Evolutionary conservation across 1,140 invertebrate genomes (phyloP), one percentile per base, ranked within the genome.

Genomic region (Gonatopus flavifemur): DNA sequence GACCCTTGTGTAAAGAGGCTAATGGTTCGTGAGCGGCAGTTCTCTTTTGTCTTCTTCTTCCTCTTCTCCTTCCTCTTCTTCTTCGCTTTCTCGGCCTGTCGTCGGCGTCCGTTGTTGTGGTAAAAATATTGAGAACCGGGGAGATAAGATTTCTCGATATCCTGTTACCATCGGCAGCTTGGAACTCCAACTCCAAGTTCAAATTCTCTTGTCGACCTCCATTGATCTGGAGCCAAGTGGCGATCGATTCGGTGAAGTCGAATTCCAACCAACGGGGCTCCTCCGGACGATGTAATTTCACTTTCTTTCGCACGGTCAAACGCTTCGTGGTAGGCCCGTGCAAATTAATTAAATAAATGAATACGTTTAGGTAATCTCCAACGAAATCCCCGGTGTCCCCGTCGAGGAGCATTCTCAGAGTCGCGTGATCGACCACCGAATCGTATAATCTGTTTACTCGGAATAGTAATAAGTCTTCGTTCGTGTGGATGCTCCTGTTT

Each of bases 251-350:
- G 0, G 81, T 83, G 1, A 81, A 71, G 57, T 85, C 83, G 4
- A 84, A 69, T 49, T 84, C 82, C 5, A 82, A 64, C 83, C 83
- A 84, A 42, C 56, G 53, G 0, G 69, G 32, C 7, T 50, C 48
- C 18, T 35, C 13, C 13, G 46, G 19, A 13, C 45, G 20, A 3
- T 32, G 9, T 4, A 31, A 37, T 13, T 44, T 39, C n/a, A 57
- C 19, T 31, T 13, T 58, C 18, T 24, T 22, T 3, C 37, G 49
- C 0, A 40, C 19, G 18, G 59, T 48, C 7, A 57, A 24, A 3
- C 38, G 18, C 25, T 37, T 36, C 7, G 47, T 48, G n/a, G 25
- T 19, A 21, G 18, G 41, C n/a, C 6, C 12, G 37, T 49, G 7
- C 56, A n/a, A n/a, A n/a, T n/a, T n/a, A n/a, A n/a, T 31, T 0